Conservation (phyloP, 2,888 invertebrate genomes). For the Podotricha telesiphe region DNA sequence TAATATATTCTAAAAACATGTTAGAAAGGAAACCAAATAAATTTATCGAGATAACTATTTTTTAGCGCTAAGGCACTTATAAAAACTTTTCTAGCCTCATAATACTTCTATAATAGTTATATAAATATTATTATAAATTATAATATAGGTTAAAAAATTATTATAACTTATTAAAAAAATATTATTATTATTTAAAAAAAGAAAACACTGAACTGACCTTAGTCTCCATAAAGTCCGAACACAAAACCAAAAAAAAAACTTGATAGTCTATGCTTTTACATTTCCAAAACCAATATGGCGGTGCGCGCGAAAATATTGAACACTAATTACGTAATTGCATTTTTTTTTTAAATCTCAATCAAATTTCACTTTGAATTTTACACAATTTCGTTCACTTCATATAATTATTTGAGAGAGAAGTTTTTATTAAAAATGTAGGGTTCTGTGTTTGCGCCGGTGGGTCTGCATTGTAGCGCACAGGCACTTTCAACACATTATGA, state of each 20-base stretch:
- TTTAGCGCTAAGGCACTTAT: not conserved
- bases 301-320: conserved; percentile 55
- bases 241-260: conserved; percentile 38
- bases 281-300: conserved; percentile 44
- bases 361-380: conserved; percentile 10
- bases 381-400: not conserved
- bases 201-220: conserved; percentile 42
- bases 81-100: not conserved
- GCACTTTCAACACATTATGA: conserved; percentile 83
- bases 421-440: not conserved
- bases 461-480: conserved; percentile 81
- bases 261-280: conserved; percentile 41
- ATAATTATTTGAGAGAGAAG: not conserved
- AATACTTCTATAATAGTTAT: not conserved
- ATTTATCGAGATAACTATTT: not conserved
- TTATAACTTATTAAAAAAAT: not conserved
- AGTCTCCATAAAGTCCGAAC: conserved; percentile 47
- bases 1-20: not conserved
- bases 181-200: not conserved
- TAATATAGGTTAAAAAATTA: not conserved
- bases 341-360: too few species aligned
- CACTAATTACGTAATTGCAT: conserved; percentile 44
- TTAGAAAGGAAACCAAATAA: not conserved
- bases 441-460: conserved; percentile 50
- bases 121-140: not conserved